Evolutionary conservation across 2,888 invertebrate genomes (phyloP), one percentile per base, ranked within the genome.

Genomic region (Acrobasis consociella): DNA sequence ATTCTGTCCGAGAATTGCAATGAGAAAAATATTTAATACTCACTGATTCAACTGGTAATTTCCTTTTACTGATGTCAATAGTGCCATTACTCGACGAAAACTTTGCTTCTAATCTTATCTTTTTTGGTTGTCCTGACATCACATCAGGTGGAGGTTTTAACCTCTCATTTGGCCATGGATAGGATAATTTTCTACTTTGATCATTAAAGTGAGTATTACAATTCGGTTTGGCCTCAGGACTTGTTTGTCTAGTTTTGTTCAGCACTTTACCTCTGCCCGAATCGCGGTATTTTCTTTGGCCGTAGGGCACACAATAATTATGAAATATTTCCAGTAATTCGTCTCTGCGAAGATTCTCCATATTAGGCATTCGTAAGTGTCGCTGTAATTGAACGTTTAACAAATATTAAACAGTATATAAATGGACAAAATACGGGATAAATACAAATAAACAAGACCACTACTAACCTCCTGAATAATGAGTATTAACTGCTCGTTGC

Each of bases 241-340:
- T 86, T 5, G 66, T 61, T 39, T 82, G 81, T 37, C 89, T 79
- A n/a, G 76, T 69, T 74, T 79, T 89, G 63, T 90, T 91, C 9
- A 89, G 69, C 5, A 87, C 64, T 75, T 82, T 89, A 1, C 90
- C 89, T 71, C 91, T 75, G 0, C 89, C 89, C 0, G 89, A 79
- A 66, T 92, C 91, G 65, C 87, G 81, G 60, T 87, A 87, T 66
- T 82, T 89, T 64, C 93, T 82, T 72, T 93, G 93, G 0, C 91
- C 88, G 55, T 86, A 86, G 2, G 93, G 93, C 1, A 93, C 83
- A 71, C 93, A 93, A 72, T 77, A 93, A 60, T 87, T 78, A 64
- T 89, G 89, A 68, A 91, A 93, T 65, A 93, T 51, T 11, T 89
- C 82, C 65, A 93, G 71, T 46, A 93, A 70, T n/a, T 87, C 82